Evolutionary conservation across 2,888 invertebrate genomes (phyloP).

Genomic region (Pegoplata infirma): DNA sequence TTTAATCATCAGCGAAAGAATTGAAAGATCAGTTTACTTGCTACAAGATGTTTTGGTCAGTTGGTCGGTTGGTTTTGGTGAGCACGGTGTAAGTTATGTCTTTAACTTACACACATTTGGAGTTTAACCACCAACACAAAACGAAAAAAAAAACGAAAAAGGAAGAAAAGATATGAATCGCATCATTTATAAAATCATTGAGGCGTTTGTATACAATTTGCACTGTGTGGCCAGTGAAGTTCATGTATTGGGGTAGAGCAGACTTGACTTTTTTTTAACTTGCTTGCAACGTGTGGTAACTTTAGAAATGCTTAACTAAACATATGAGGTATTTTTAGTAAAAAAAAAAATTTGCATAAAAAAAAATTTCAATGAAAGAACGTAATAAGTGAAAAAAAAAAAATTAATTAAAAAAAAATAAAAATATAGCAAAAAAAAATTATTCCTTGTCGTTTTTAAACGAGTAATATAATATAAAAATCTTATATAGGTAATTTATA

Average conservation of each 20-base stretch:
- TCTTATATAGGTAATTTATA: too few species aligned
- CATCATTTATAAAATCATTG: slow-evolving; percentile 60
- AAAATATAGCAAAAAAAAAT: too few species aligned
- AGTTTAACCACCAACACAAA: slow-evolving; percentile 1
- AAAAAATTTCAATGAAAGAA: too few species aligned
- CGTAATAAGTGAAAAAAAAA: too few species aligned
- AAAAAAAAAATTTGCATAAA: too few species aligned
- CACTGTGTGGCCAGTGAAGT: slow-evolving; percentile 56
- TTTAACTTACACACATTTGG: slow-evolving; percentile 52
- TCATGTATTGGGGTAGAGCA: neutral
- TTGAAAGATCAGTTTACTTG: slow-evolving; percentile 5
- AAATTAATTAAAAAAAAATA: too few species aligned
- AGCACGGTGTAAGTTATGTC: slow-evolving; percentile 50
- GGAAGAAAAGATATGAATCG: slow-evolving; percentile 46
- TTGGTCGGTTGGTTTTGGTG: too few species aligned
- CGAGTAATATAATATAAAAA: too few species aligned
- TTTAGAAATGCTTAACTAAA: neutral
- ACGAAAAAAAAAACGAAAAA: slow-evolving; percentile 26
- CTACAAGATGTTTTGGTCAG: too few species aligned
- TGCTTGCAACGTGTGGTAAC: slow-evolving; percentile 43
- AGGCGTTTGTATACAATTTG: slow-evolving; percentile 59
- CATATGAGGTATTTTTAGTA: too few species aligned
- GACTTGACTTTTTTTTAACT: neutral
- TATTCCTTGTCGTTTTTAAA: too few species aligned
- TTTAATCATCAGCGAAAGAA: slow-evolving; percentile 22